Evolutionary conservation across 1,140 invertebrate genomes (phyloP).

Genomic region (Maconellicoccus hirsutus): DNA sequence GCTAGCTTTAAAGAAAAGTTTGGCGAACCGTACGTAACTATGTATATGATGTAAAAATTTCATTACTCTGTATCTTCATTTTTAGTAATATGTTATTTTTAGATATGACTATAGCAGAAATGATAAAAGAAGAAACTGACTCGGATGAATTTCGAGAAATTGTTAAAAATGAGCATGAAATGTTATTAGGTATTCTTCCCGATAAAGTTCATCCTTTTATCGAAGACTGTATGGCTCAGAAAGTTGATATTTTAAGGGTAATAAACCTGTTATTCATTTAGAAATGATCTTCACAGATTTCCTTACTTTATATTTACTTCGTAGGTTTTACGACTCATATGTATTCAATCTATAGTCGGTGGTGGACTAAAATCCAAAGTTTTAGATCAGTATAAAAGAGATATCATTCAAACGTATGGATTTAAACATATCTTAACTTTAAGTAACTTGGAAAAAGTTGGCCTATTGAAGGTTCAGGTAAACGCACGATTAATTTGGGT

Average conservation of each 20-base stretch:
- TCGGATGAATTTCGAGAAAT: constrained; percentile 51
- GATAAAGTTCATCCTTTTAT: constrained; percentile 80
- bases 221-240: constrained; percentile 79
- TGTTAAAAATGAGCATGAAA: constrained; percentile 72
- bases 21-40: constrained; percentile 50
- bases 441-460: constrained; percentile 77
- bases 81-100: constrained; percentile 32
- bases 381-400: constrained; percentile 82
- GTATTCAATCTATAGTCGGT: constrained; percentile 74
- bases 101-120: constrained; percentile 65
- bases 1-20: constrained; percentile 71
- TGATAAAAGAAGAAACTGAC: constrained; percentile 59
- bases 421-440: constrained; percentile 72
- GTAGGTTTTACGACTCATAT: constrained; percentile 70
- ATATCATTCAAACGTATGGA: constrained; percentile 85
- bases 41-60: neutral
- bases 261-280: too few species aligned
- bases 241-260: constrained; percentile 63
- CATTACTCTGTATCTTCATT: neutral
- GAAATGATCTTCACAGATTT: neutral
- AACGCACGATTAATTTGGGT: constrained; percentile 3
- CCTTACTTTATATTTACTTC: constrained; percentile 23
- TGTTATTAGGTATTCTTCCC: constrained; percentile 79
- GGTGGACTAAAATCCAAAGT: constrained; percentile 83
- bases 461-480: constrained; percentile 59